A percentile compares a stretch with the other conserved stretches of the same genome.
phyloP scores from a whole-genome alignment of 2,888 invertebrate genomes.

The Stenodema calcarata region DNA sequence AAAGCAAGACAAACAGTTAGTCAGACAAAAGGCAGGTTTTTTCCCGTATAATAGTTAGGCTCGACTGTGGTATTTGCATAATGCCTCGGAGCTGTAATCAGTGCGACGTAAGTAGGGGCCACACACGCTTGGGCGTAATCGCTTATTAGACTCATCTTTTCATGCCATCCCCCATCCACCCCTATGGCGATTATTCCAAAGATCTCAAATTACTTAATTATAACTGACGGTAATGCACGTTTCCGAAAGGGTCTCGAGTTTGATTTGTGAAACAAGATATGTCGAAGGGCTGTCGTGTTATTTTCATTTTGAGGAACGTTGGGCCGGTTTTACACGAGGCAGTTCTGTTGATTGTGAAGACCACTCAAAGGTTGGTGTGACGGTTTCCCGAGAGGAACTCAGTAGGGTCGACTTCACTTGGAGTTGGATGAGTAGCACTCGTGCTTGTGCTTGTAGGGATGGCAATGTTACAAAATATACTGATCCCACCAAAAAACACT shows the following conservation, averaged over 20 bases:
- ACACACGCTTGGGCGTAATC: background rate
- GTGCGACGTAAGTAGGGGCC: slow-evolving; percentile 13
- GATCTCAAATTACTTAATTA: slow-evolving; percentile 5
- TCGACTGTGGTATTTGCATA: slow-evolving; percentile 5
- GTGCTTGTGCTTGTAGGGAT: too few species aligned
- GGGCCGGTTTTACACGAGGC: background rate
- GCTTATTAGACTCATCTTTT: background rate
- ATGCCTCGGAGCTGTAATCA: background rate
- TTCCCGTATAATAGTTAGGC: background rate
- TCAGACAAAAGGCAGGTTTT: background rate
- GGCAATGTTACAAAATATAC: too few species aligned
- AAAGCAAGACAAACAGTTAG: slow-evolving; percentile 16
- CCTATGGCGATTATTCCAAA: slow-evolving; percentile 1
- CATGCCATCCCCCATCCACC: background rate
- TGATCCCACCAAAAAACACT: too few species aligned
- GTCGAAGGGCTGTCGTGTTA: background rate
- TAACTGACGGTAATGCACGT: background rate
- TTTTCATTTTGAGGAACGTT: background rate
- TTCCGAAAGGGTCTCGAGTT: background rate
- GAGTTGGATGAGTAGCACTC: too few species aligned
- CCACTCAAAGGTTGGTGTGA: too few species aligned
- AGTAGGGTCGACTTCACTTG: too few species aligned
- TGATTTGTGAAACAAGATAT: background rate
- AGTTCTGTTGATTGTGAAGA: too few species aligned
- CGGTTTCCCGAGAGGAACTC: too few species aligned